A percentile compares a stretch with the other conserved stretches of the same genome.
These are phyloP conservation scores for Quiscalus mexicanus DNA, from an alignment of 2,113 vertebrate species.

Conservation along the genomic window DNA sequence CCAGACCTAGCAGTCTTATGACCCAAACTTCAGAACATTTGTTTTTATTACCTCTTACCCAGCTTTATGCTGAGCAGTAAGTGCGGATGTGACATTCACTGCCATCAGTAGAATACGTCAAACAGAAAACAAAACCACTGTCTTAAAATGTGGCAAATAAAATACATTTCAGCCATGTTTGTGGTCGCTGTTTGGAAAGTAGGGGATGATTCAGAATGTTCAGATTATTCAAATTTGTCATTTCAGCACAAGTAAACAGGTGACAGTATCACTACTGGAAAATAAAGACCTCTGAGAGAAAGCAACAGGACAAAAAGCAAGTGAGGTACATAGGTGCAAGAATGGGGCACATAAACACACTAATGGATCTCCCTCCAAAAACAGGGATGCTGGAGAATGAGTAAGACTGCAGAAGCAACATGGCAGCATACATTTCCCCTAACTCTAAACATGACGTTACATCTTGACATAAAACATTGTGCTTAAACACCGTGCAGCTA, in stretches of 20 bases:
- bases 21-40: background rate
- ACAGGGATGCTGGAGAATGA: rapidly evolving
- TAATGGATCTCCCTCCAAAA: background rate
- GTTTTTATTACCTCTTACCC: background rate
- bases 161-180: background rate
- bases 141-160: background rate
- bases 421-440: background rate
- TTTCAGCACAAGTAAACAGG: background rate
- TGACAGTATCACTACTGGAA: background rate
- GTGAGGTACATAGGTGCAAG: rapidly evolving
- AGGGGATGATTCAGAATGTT: background rate
- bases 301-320: background rate
- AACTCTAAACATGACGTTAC: background rate
- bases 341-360: background rate
- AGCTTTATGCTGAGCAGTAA: background rate
- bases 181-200: background rate
- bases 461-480: background rate
- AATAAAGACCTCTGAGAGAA: background rate
- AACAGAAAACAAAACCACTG: background rate
- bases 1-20: background rate
- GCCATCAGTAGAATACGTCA: rapidly evolving
- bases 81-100: background rate
- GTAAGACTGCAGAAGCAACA: background rate
- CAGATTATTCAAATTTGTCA: background rate
- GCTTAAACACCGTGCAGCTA: background rate